Evolutionary conservation across 2,888 invertebrate species (phyloP), one percentile per base, ranked within the genome.

Genomic region (Colostygia pectinataria): DNA sequence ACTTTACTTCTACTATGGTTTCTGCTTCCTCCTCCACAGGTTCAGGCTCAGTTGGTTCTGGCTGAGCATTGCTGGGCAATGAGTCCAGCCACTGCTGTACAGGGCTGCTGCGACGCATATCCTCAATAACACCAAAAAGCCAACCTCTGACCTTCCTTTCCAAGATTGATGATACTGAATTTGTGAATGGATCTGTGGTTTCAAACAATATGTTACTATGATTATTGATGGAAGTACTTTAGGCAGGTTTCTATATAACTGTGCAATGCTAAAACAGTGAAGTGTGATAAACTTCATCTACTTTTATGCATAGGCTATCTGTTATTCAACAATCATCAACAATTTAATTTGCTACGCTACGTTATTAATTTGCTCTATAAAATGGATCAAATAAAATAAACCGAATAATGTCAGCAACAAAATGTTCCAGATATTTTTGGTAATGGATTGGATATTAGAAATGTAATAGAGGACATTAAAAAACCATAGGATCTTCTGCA

Each of bases 71-170:
- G 38, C 48, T 54, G 2, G 94, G 94, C 57, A 94, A 78, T 4
- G 94, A 93, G 68, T 95, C 94, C 56, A 95, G 91, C 95, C 95
- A 95, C 84, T 94, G 93, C 60, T 95, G 94, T 40, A 95, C 93
- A 37, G 93, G 92, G 58, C 93, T 93, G 71, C 93, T 93, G 47
- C 93, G 92, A 63, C 92, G 80, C 93, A 92, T 93, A 65, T 92
- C 92, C 76, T 87, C 85, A 56, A 91, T 80, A 2, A 91, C 87
- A 31, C 89, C 88, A 61, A 82, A 83, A 12, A 91, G 71, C 91
- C 90, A 91, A 60, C 86, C 83, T 57, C 89, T 74, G 23, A 89
- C 88, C 71, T 87, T 87, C 46, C 88, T 71, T 60, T 90, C 90
- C 66, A 91, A 67, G 74, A 88, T 72, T 62, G 87, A 76, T 47